These are phyloP conservation scores for Acropora yongei DNA, from an alignment of 64 coral and sea anemone species.

Conservation along the genomic window DNA sequence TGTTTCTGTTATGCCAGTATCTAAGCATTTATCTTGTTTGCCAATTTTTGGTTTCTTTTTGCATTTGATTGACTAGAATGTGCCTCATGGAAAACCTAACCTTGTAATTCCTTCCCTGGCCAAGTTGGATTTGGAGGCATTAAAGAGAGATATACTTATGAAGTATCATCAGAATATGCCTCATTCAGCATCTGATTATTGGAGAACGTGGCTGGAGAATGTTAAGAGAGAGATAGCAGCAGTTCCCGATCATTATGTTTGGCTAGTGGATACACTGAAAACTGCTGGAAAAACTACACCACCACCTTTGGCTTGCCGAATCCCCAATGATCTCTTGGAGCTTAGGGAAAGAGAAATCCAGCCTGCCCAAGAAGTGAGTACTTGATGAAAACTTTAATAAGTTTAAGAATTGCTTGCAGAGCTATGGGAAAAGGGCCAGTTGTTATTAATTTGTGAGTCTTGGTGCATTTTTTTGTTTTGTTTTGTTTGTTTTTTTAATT, in stretches of 20 bases:
- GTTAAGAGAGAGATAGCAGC: not conserved
- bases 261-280: not conserved
- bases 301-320: not conserved
- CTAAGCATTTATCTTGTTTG: too few relatives aligned
- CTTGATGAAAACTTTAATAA: not conserved
- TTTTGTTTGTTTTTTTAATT: too few relatives aligned
- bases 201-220: not conserved
- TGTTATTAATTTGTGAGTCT: too few relatives aligned
- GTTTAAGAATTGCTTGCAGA: too few relatives aligned
- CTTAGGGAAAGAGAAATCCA: not conserved
- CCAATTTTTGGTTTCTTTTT: not conserved
- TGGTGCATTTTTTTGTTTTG: too few relatives aligned
- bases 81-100: not conserved
- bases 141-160: not conserved
- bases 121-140: not conserved
- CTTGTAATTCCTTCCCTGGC: constrained; percentile 1
- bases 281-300: not conserved
- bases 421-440: too few relatives aligned
- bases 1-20: too few relatives aligned
- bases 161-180: constrained; percentile 10
- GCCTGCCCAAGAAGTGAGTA: not conserved
- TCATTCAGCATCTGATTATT: not conserved
- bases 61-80: not conserved
- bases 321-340: not conserved
- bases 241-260: not conserved